A percentile compares a stretch with the other conserved stretches of the same genome.
Conservation (phyloP, 2,113 vertebrate species). For the Orycteropus afer region DNA sequence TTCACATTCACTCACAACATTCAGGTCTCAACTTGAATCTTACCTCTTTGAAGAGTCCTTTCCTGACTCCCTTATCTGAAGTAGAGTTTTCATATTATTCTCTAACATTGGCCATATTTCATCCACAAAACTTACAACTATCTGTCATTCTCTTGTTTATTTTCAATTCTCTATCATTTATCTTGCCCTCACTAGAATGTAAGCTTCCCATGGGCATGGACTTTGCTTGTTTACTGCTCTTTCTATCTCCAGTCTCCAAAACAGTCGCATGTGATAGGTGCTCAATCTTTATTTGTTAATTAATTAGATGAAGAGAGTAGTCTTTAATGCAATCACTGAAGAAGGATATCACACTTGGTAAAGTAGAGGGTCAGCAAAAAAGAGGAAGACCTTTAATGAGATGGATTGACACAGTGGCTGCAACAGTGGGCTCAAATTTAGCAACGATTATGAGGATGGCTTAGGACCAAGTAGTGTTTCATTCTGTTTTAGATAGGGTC, state of each 20-base stretch:
- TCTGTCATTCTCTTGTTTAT: not conserved
- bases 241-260: not conserved
- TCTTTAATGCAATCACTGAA: no score
- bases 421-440: no score
- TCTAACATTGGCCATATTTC: not conserved
- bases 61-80: not conserved
- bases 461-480: not conserved
- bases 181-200: not conserved
- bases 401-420: not conserved
- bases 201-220: not conserved
- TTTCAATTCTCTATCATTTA: not conserved
- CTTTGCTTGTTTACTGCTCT: not conserved
- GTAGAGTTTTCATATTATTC: not conserved
- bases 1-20: not conserved
- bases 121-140: not conserved
- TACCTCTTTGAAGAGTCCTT: not conserved
- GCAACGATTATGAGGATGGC: no score
- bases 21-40: not conserved
- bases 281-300: not conserved
- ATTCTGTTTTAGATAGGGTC: not conserved
- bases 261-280: not conserved
- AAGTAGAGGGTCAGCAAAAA: no score
- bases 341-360: no score
- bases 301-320: not conserved
- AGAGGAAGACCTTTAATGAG: not conserved